A percentile compares a stretch with the other conserved stretches of the same genome.
phyloP scores from a whole-genome alignment of 2,113 vertebrate genomes.

The human region DNA sequence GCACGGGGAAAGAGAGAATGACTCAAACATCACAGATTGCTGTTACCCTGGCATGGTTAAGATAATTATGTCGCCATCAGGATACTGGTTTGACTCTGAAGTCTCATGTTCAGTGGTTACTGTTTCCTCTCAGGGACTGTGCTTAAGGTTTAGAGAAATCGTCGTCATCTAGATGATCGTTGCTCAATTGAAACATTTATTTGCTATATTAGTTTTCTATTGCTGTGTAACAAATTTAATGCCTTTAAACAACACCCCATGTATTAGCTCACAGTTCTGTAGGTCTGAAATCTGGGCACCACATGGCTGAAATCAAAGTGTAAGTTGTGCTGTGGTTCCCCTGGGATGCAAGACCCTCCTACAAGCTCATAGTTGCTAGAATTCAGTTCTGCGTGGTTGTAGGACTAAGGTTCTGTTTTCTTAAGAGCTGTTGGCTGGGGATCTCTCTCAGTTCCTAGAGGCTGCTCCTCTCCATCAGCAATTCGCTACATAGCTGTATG shows the following conservation, averaged over 20 bases:
- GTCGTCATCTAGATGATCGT: neutral
- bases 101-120: neutral
- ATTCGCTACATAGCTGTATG: neutral
- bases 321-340: neutral
- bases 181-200: neutral
- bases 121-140: neutral
- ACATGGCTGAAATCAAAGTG: neutral
- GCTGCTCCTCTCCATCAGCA: neutral
- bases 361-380: neutral
- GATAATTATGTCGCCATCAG: neutral
- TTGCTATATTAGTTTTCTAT: neutral
- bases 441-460: neutral
- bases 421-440: neutral
- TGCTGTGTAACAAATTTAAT: neutral
- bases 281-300: neutral
- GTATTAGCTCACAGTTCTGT: neutral
- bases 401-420: neutral
- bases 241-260: neutral
- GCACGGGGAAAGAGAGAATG: neutral
- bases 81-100: neutral
- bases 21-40: neutral
- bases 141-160: neutral
- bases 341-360: neutral
- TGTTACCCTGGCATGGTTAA: neutral
- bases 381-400: neutral